phyloP scores from a whole-genome alignment of 1,140 invertebrate species.

The Trypoxylus dichotomus region DNA sequence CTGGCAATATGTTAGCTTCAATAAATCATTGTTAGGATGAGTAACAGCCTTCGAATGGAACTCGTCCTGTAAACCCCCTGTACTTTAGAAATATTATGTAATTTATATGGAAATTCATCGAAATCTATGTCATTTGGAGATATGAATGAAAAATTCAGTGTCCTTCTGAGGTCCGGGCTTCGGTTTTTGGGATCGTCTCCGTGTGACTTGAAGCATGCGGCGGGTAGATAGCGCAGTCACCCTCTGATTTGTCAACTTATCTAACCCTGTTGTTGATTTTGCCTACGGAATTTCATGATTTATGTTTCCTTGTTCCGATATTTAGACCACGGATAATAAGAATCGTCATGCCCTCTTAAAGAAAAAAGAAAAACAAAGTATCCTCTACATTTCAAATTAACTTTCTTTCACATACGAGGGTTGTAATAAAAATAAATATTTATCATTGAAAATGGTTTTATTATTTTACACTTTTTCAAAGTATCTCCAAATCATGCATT shows the following conservation, averaged over 20 bases:
- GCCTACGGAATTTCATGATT: slow-evolving; percentile 36
- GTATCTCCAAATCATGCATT: no score
- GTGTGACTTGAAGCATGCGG: slow-evolving; percentile 37
- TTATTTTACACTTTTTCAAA: no score
- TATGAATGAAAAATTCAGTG: slow-evolving; percentile 63
- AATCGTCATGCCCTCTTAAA: no score
- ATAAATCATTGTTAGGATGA: slow-evolving; percentile 56
- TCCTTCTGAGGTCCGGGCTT: slow-evolving; percentile 37
- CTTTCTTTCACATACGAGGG: no score
- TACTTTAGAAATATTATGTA: slow-evolving; percentile 66
- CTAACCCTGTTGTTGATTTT: slow-evolving; percentile 45
- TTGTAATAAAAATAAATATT: no score
- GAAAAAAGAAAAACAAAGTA: no score
- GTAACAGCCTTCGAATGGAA: slow-evolving; percentile 51
- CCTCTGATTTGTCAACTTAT: slow-evolving; percentile 44
- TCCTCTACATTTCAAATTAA: no score
- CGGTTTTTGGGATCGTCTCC: background rate
- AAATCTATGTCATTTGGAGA: slow-evolving; percentile 67
- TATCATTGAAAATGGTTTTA: no score
- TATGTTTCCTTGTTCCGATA: slow-evolving; percentile 26
- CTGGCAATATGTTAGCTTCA: slow-evolving; percentile 53
- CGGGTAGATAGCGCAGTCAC: slow-evolving; percentile 38
- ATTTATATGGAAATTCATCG: slow-evolving; percentile 69
- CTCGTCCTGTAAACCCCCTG: slow-evolving; percentile 44
- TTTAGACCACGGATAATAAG: background rate